phyloP scores from a whole-genome alignment of 2,797 vertebrate species.

The Pseudochaenichthys georgianus region DNA sequence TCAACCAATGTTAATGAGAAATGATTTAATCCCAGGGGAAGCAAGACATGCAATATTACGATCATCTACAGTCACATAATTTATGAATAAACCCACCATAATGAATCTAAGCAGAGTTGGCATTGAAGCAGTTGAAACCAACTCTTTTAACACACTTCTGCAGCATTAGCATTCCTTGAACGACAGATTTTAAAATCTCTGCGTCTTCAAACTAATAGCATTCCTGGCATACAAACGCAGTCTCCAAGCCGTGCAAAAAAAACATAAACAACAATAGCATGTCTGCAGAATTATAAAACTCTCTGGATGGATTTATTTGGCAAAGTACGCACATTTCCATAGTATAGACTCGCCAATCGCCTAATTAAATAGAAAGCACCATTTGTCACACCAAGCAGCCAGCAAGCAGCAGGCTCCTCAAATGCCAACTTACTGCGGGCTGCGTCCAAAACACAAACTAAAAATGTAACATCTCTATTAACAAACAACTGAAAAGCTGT shows the following conservation, averaged over 20 bases:
- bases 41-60: neutral
- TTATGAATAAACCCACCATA: neutral
- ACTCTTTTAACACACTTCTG: constrained; percentile 4
- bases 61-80: constrained; percentile 27
- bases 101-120: neutral
- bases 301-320: constrained; percentile 68
- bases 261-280: constrained; percentile 15
- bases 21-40: neutral
- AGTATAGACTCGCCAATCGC: constrained; percentile 70
- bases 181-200: neutral
- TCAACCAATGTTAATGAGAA: neutral
- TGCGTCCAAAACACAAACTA: constrained; percentile 29
- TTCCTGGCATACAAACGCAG: constrained; percentile 20
- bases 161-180: constrained; percentile 31
- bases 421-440: constrained; percentile 51
- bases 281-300: constrained; percentile 55
- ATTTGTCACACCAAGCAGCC: constrained; percentile 71
- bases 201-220: constrained; percentile 48
- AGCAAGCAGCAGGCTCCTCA: constrained; percentile 43
- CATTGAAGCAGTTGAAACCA: neutral
- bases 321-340: constrained; percentile 62
- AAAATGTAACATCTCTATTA: constrained; percentile 3
- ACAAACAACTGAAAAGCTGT: constrained; percentile 42
- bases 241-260: neutral
- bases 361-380: constrained; percentile 81